Evolutionary conservation across 1,140 invertebrate genomes (phyloP).

Genomic region (Ladona fulva): DNA sequence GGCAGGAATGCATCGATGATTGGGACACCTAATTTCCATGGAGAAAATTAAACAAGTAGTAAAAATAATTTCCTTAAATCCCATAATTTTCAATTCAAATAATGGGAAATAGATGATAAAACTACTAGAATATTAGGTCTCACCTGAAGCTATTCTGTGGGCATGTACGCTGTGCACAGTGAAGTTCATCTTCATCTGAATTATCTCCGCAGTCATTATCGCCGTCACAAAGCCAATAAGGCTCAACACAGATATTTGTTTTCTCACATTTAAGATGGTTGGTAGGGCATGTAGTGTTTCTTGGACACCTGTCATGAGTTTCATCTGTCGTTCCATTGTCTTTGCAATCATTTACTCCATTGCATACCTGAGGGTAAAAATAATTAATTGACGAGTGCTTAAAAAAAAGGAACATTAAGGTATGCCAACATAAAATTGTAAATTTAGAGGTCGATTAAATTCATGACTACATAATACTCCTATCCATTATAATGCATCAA

Average conservation of each 20-base stretch:
- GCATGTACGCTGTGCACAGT: constrained; percentile 80
- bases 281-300: constrained; percentile 74
- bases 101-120: neutral
- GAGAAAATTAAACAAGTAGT: neutral
- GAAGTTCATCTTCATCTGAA: constrained; percentile 82
- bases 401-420: too few species aligned
- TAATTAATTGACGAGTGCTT: too few species aligned
- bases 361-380: constrained; percentile 55
- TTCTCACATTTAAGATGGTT: constrained; percentile 86
- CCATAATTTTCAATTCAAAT: neutral
- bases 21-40: constrained; percentile 51
- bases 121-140: neutral
- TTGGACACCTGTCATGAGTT: constrained; percentile 73
- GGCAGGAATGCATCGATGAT: constrained; percentile 78
- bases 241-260: constrained; percentile 91
- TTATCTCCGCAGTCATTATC: constrained; percentile 95
- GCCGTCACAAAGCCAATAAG: constrained; percentile 89
- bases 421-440: too few species aligned
- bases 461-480: too few species aligned
- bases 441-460: too few species aligned
- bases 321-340: constrained; percentile 87
- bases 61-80: constrained; percentile 5
- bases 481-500: too few species aligned
- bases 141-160: constrained; percentile 79
- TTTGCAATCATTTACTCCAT: constrained; percentile 90